phyloP scores from a whole-genome alignment of 2,888 invertebrate genomes.

The Heliconius ethilla region DNA sequence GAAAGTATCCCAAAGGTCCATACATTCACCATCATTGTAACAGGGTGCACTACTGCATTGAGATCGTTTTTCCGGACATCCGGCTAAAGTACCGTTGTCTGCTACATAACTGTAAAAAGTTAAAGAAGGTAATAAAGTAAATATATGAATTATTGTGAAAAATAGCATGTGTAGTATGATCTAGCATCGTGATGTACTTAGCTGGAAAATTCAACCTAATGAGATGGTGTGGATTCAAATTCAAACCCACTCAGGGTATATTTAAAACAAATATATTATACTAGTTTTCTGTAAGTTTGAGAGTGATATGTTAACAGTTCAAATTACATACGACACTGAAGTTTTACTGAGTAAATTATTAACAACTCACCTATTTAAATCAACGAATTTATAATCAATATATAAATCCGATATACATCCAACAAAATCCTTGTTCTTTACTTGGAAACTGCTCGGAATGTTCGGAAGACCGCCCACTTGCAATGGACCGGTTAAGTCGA shows the following conservation, averaged over 20 bases:
- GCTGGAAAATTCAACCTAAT: no score
- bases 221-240: no score
- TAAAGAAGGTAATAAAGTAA: neutral
- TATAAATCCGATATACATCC: slow-evolving; percentile 95
- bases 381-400: slow-evolving; percentile 92
- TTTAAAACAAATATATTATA: no score
- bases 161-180: neutral
- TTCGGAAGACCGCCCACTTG: slow-evolving; percentile 95
- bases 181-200: no score
- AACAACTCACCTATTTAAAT: slow-evolving; percentile 87
- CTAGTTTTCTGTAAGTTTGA: no score
- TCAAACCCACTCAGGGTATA: no score
- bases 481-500: slow-evolving; percentile 95
- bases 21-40: slow-evolving; percentile 92
- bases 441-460: slow-evolving; percentile 89
- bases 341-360: neutral
- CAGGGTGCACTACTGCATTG: slow-evolving; percentile 94
- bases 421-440: slow-evolving; percentile 89
- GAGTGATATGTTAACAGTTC: neutral
- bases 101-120: slow-evolving; percentile 85
- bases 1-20: slow-evolving; percentile 94
- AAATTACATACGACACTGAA: neutral
- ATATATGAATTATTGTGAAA: neutral
- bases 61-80: slow-evolving; percentile 92
- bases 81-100: slow-evolving; percentile 93